Conservation (phyloP, 2,888 invertebrate genomes). For the Dynastes tityus region DNA sequence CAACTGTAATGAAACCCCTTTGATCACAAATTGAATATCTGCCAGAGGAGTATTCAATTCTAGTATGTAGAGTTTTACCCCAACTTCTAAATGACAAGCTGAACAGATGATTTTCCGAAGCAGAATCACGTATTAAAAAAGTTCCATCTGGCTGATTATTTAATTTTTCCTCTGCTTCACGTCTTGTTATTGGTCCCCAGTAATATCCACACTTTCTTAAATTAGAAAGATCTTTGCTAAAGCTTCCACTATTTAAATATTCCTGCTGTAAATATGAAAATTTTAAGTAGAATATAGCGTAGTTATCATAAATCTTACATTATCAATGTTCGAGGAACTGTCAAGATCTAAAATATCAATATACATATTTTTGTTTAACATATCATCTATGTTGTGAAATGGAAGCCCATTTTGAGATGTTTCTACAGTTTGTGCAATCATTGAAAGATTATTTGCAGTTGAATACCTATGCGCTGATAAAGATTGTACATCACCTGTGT, state of each 20-base stretch:
- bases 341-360: conserved; percentile 42
- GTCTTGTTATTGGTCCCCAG: conserved; percentile 85
- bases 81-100: conserved; percentile 80
- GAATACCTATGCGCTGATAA: conserved; percentile 15
- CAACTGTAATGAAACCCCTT: conserved; percentile 75
- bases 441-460: conserved; percentile 22
- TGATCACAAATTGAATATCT: conserved; percentile 70
- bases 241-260: conserved; percentile 49
- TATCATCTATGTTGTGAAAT: conserved; percentile 20
- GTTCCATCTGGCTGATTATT: conserved; percentile 82
- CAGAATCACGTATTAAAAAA: conserved; percentile 85
- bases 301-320: conserved; percentile 17
- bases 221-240: conserved; percentile 64
- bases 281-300: background rate
- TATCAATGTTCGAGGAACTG: conserved; percentile 35
- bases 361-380: conserved; percentile 41
- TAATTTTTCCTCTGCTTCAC: conserved; percentile 81
- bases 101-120: conserved; percentile 80
- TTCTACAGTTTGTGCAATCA: conserved; percentile 10
- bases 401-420: conserved; percentile 11
- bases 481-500: conserved; percentile 16
- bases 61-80: conserved; percentile 77
- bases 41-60: conserved; percentile 81
- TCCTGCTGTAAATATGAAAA: conserved; percentile 31
- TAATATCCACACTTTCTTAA: conserved; percentile 80